Evolutionary conservation across 2,888 invertebrate genomes (phyloP).

Genomic region (Acrobasis consociella): DNA sequence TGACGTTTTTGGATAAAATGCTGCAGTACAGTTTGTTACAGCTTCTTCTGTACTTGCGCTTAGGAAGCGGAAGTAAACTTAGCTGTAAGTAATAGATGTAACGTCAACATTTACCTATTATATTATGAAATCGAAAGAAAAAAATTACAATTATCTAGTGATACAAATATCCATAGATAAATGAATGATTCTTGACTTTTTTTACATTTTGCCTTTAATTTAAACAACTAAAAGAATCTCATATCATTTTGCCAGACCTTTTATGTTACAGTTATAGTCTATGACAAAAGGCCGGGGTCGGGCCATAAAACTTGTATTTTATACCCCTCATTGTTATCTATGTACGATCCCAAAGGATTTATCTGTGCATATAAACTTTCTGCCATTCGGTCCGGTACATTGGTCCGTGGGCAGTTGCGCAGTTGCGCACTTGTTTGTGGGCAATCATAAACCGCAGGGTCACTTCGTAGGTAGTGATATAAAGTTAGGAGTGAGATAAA

Average conservation of each 20-base stretch:
- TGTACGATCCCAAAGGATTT: constrained; percentile 14
- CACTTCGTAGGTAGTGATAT: constrained; percentile 15
- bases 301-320: constrained; percentile 12
- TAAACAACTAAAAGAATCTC: neutral
- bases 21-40: too few species aligned
- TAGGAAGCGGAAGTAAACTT: too few species aligned
- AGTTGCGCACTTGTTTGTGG: constrained; percentile 21
- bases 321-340: constrained; percentile 7
- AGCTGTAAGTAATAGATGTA: too few species aligned
- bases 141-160: too few species aligned
- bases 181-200: too few species aligned
- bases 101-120: too few species aligned
- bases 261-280: neutral
- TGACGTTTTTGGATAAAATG: too few species aligned
- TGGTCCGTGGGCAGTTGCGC: constrained; percentile 3
- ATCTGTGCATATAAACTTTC: constrained; percentile 20
- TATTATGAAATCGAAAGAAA: too few species aligned
- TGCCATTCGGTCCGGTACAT: constrained; percentile 14
- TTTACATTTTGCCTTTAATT: too few species aligned
- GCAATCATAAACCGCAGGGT: constrained; percentile 21
- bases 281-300: neutral
- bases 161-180: too few species aligned
- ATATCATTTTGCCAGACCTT: neutral
- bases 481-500: constrained; percentile 24
- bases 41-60: too few species aligned